Evolutionary conservation across 2,113 vertebrate genomes (phyloP).

Genomic region (Ploceus nigricollis): DNA sequence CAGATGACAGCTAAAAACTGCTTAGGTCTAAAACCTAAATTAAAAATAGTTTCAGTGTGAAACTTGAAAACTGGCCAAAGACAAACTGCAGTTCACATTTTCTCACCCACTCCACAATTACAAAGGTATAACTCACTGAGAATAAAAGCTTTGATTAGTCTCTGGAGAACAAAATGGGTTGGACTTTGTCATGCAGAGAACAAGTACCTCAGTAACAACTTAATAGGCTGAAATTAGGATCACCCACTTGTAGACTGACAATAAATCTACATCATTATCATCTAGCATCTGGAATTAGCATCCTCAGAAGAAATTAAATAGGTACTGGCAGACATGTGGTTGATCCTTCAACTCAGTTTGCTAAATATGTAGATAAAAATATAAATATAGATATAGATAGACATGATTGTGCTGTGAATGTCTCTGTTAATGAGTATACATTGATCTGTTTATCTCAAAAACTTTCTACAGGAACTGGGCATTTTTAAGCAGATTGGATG

Average conservation of each 20-base stretch:
- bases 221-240: not conserved
- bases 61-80: not conserved
- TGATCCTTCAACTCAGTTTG: not conserved
- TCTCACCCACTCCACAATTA: not conserved
- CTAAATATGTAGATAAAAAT: not conserved
- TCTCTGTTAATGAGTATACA: not conserved
- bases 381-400: not conserved
- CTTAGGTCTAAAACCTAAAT: not conserved
- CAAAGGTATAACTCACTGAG: not conserved
- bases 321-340: not conserved
- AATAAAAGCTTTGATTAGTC: not conserved
- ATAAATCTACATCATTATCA: not conserved
- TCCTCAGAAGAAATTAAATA: not conserved
- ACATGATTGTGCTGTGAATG: not conserved
- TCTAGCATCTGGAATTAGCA: not conserved
- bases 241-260: not conserved
- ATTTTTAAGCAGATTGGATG: not conserved
- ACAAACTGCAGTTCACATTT: not conserved
- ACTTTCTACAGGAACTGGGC: not conserved
- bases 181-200: not conserved
- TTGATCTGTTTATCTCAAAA: not conserved
- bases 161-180: not conserved
- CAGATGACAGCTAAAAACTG: not conserved
- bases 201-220: not conserved
- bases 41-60: not conserved